Evolutionary conservation across 2,888 invertebrate genomes (phyloP).

Genomic region (Cheiracanthium punctorium): DNA sequence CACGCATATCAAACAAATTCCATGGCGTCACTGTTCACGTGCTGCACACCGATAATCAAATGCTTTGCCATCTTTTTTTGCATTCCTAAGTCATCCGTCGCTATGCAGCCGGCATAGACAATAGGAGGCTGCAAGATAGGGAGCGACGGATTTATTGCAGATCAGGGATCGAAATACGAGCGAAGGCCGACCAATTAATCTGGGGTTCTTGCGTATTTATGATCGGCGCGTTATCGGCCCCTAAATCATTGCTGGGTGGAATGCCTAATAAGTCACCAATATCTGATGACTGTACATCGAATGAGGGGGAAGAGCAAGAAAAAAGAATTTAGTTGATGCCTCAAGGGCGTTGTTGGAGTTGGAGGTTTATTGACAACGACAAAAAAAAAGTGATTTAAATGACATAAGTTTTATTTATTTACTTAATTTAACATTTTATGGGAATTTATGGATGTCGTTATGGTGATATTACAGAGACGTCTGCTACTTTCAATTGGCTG

Average conservation of each 20-base stretch:
- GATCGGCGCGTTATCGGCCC: conserved; percentile 55
- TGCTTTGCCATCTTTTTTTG: background rate
- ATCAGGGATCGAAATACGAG: conserved; percentile 66
- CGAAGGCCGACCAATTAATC: conserved; percentile 62
- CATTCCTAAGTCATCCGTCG: background rate
- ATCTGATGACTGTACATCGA: conserved; percentile 60
- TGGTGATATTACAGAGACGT: background rate
- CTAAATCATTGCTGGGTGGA: conserved; percentile 49
- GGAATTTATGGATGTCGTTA: conserved; percentile 3
- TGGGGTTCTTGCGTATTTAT: conserved; percentile 54
- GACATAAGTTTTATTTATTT: conserved; percentile 1
- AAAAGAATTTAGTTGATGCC: background rate
- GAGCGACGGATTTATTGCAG: conserved; percentile 60
- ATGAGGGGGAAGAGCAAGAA: conserved; percentile 17
- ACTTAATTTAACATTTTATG: conserved; percentile 4
- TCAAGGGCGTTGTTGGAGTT: background rate
- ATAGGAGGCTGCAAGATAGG: conserved; percentile 39
- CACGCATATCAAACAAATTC: background rate
- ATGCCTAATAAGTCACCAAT: conserved; percentile 66
- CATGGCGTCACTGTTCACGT: conserved; percentile 22
- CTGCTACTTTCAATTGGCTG: no score
- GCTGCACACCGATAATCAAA: background rate
- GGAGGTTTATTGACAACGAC: background rate
- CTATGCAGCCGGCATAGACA: conserved; percentile 34
- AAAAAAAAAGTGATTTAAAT: conserved; percentile 8